A percentile compares a stretch with the other conserved stretches of the same genome.
phyloP scores from a whole-genome alignment of 2,797 vertebrate species.

The Anguilla megastoma region DNA sequence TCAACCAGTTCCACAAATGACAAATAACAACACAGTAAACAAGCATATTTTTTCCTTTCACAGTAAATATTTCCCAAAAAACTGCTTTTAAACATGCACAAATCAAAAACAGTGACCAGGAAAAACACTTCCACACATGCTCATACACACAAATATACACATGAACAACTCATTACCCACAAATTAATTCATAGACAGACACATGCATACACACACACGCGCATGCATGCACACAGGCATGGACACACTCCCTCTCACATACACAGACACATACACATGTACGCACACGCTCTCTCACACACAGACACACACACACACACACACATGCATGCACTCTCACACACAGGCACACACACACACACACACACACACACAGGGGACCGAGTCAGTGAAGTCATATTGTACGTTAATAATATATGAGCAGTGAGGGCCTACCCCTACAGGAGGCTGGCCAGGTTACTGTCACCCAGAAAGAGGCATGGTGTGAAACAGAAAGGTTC shows the following conservation, averaged over 20 bases:
- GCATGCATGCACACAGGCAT: not conserved
- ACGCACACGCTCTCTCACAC: conserved; percentile 24
- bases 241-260: not conserved
- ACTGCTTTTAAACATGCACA: not conserved
- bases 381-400: not conserved
- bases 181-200: not conserved
- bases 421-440: not conserved
- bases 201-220: conserved; percentile 13
- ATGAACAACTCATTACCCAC: not conserved
- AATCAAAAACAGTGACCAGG: not conserved
- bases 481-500: conserved; percentile 70
- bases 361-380: not conserved
- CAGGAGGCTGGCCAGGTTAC: conserved; percentile 46
- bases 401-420: not conserved
- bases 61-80: not conserved
- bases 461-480: conserved; percentile 47
- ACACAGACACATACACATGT: not conserved
- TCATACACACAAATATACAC: conserved; percentile 30
- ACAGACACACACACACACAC: not conserved
- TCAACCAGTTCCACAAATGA: not conserved
- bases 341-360: not conserved
- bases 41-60: not conserved
- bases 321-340: not conserved
- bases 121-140: conserved; percentile 21
- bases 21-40: not conserved